Percentiles rank a stretch among this genome's conserved stretches.
Conservation (phyloP, 2,797 vertebrate genomes). For the Trachops cirrhosus region DNA sequence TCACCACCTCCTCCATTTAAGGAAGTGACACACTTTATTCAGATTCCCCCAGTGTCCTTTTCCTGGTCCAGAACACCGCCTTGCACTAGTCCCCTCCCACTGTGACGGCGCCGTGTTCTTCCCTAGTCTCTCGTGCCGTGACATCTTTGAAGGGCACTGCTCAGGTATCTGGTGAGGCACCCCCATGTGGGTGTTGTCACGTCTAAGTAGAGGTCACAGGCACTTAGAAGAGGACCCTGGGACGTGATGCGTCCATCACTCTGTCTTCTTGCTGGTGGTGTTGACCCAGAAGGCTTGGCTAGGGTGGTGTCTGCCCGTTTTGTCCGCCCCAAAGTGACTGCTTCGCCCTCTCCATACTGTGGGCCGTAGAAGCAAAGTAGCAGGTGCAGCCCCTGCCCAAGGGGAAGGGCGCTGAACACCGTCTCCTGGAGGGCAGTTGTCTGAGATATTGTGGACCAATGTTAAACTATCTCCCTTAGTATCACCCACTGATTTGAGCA, state of each 20-base stretch:
- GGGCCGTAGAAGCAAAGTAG: background rate
- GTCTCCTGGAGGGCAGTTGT: background rate
- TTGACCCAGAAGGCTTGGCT: background rate
- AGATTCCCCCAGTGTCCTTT: background rate
- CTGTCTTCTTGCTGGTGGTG: rapidly evolving
- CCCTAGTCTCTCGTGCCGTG: background rate
- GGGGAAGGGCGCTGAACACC: background rate
- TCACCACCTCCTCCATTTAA: background rate
- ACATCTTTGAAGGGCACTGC: rapidly evolving
- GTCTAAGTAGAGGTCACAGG: background rate
- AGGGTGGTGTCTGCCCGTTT: background rate
- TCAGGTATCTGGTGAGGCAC: rapidly evolving
- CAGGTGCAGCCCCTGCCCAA: background rate
- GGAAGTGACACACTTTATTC: background rate
- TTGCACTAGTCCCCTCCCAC: rapidly evolving
- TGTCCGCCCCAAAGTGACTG: background rate
- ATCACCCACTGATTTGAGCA: rapidly evolving
- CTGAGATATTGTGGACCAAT: background rate
- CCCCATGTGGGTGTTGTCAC: background rate
- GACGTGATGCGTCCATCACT: rapidly evolving
- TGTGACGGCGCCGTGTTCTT: background rate
- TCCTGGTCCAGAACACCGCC: background rate
- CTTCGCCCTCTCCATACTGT: no score
- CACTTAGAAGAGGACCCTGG: background rate
- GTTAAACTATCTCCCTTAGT: no score